Evolutionary conservation across 1,140 invertebrate species (phyloP), one percentile per base, ranked within the genome.

Genomic region (Aleiodes sp.): DNA sequence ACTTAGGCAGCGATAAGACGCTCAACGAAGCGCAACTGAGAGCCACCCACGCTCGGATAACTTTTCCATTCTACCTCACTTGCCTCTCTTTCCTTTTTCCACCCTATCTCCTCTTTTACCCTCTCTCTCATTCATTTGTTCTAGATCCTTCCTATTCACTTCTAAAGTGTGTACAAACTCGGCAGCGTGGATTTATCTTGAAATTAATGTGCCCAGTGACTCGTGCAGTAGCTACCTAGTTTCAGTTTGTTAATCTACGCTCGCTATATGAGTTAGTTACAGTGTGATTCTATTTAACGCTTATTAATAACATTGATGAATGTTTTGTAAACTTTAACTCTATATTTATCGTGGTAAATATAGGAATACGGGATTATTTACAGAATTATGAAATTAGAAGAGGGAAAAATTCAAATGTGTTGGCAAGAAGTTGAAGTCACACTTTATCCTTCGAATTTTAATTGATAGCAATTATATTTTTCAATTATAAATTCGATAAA

Each of bases 1-100:
- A 52, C 46, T 52, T 33, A 63, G n/a, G 21, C 60, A 33, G 9
- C 60, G 60, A 63, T 63, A 63, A 63, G 60, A 63, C 35, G 60
- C 60, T 33, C 60, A 63, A 63, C 60, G 60, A 33, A 63, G 60
- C 60, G 21, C 33, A 9, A 63, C 31, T 33, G 9, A 33, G n/a
- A n/a, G 4, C 14, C 35, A 1, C 35, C 31, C 35, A 63, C 35
- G 60, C 60, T 63, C 21, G 60, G 60, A 41, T 63, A 63, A 63
- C 31, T 63, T 63, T n/a, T 52, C 46, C 46, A 46, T 14, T 46
- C 41, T 16, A 19, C 41, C 41, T 19, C 41, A 3, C 10, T 14
- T 14, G 3, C 37, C 37, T 41, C 16, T 21, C 10, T 24, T 6
- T 52, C 21, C 26, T 52, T 52, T 52, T 16, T 52, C 26, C 46